Evolutionary conservation across 2,113 vertebrate genomes (phyloP).

Genomic region (Podilymbus podiceps): DNA sequence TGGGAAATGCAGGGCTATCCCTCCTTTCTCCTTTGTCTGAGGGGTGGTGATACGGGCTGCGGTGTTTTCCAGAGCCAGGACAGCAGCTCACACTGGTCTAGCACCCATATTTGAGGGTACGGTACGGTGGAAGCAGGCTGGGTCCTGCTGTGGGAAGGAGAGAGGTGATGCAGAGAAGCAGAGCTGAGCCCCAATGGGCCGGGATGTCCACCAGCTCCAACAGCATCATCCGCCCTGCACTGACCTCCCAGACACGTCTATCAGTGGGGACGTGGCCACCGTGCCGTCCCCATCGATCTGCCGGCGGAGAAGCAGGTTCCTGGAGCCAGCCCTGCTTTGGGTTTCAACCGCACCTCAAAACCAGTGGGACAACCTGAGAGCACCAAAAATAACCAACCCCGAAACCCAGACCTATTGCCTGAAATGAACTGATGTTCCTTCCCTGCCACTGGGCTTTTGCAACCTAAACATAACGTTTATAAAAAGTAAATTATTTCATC

Average conservation of each 20-base stretch:
- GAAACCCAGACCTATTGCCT: not conserved
- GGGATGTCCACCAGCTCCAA: not conserved
- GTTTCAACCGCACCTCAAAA: not conserved
- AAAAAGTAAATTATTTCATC: slow-evolving; percentile 78
- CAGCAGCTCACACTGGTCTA: not conserved
- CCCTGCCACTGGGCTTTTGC: slow-evolving; percentile 47
- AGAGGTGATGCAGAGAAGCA: not conserved
- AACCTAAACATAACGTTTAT: slow-evolving; percentile 73
- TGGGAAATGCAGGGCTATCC: not conserved
- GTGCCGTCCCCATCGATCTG: not conserved
- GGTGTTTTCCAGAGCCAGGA: not conserved
- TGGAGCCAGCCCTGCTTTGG: not conserved
- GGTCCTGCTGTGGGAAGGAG: not conserved
- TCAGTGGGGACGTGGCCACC: not conserved
- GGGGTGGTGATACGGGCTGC: not conserved
- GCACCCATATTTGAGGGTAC: not conserved
- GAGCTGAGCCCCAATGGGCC: rapidly evolving
- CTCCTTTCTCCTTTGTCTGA: not conserved
- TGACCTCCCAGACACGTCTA: not conserved
- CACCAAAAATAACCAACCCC: not conserved
- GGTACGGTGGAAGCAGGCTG: not conserved
- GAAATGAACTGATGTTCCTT: not conserved
- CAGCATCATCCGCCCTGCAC: not conserved
- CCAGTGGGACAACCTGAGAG: slow-evolving; percentile 19
- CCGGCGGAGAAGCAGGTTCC: not conserved